phyloP scores from a whole-genome alignment of 2,797 vertebrate species.

The Loris lydekkerianus region DNA sequence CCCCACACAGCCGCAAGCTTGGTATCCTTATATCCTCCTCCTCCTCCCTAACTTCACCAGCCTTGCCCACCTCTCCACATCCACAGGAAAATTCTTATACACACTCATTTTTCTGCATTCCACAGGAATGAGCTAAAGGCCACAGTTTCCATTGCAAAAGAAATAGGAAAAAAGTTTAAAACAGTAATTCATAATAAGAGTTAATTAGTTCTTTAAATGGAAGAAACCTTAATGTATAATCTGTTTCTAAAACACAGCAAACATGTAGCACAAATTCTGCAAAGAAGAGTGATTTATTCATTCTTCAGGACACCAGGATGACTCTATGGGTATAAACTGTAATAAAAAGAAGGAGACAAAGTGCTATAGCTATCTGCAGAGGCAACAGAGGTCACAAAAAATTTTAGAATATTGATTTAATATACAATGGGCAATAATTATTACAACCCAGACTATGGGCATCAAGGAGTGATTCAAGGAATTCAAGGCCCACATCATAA shows the following conservation, averaged over 20 bases:
- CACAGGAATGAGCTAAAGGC: constrained; percentile 63
- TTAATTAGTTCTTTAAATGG: constrained; percentile 54
- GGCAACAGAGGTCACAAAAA: not conserved
- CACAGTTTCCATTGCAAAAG: constrained; percentile 65
- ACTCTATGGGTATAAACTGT: not conserved
- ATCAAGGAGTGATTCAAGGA: not conserved
- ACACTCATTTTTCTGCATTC: not conserved
- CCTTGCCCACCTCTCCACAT: not conserved
- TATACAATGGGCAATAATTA: not conserved
- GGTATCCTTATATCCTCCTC: not conserved
- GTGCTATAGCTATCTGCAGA: not conserved
- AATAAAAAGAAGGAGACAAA: not conserved
- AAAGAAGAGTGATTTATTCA: not conserved
- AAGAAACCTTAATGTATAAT: constrained; percentile 4
- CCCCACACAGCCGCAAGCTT: not conserved
- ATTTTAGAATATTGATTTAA: not conserved
- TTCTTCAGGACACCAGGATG: not conserved
- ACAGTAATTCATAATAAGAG: constrained; percentile 45
- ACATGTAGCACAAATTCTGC: not conserved
- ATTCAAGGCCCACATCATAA: not conserved
- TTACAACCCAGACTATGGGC: not conserved
- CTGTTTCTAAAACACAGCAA: constrained; percentile 49
- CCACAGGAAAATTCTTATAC: not conserved
- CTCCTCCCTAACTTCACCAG: not conserved
- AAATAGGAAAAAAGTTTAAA: not conserved